Percentiles rank a stretch among this genome's conserved stretches.
These are phyloP conservation scores for Circaetus gallicus DNA, from an alignment of 2,113 vertebrate species.

Conservation along the genomic window DNA sequence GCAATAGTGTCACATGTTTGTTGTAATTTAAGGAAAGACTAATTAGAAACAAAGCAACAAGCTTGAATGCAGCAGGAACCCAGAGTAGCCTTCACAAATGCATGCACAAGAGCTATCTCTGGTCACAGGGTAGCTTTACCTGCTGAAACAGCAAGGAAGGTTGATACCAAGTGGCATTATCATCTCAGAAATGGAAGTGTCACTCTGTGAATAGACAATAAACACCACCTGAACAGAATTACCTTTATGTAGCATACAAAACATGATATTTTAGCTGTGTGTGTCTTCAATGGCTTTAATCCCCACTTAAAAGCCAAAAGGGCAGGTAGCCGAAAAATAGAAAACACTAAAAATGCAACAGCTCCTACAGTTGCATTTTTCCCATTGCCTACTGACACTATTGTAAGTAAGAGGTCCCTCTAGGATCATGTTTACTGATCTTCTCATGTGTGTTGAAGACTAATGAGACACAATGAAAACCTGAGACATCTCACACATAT, in stretches of 20 bases:
- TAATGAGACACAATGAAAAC: background rate
- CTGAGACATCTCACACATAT: background rate
- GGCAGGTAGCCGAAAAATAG: background rate
- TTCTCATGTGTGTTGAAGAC: background rate
- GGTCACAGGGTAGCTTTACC: background rate
- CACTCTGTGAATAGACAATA: background rate
- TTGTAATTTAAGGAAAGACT: background rate
- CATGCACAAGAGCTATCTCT: background rate
- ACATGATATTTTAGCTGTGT: background rate
- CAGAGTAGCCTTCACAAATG: background rate
- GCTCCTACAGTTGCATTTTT: background rate
- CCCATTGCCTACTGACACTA: background rate
- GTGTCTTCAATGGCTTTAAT: background rate
- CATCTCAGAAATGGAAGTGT: background rate
- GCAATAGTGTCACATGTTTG: background rate
- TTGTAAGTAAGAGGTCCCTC: background rate
- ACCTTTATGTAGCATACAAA: background rate
- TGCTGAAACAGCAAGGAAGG: background rate
- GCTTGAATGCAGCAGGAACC: background rate
- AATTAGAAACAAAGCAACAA: background rate
- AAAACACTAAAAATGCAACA: background rate
- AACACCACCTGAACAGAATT: background rate
- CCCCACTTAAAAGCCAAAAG: background rate
- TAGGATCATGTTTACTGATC: background rate
- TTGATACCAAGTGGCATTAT: background rate